phyloP scores from a whole-genome alignment of 1,140 invertebrate species.

The Zaprionus inermis region DNA sequence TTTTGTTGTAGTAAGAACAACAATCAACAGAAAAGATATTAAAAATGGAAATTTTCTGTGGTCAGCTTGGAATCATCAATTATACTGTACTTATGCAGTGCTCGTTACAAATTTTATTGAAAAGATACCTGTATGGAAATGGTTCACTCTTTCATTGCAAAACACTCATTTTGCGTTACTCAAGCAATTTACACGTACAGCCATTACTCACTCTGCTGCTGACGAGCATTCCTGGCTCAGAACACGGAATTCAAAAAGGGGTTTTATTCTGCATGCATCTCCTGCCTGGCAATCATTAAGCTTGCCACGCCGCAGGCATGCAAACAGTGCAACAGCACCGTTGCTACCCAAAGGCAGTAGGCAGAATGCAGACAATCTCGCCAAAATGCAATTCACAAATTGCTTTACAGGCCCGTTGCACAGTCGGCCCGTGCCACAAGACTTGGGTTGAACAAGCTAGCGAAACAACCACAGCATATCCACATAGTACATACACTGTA shows the following conservation, averaged over 20 bases:
- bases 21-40: no score
- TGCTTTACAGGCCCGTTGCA: constrained; percentile 34
- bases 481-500: not conserved
- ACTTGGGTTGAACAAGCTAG: constrained; percentile 19
- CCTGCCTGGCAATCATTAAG: constrained; percentile 35
- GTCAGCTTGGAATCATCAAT: not conserved
- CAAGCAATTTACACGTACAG: not conserved
- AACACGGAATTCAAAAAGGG: constrained; percentile 29
- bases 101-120: no score
- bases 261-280: constrained; percentile 21
- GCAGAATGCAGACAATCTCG: constrained; percentile 25
- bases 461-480: constrained; percentile 5
- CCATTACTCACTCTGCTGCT: not conserved
- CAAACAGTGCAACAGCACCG: constrained; percentile 16
- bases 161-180: not conserved
- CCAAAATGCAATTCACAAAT: constrained; percentile 50
- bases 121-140: not conserved
- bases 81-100: not conserved
- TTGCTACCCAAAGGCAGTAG: not conserved
- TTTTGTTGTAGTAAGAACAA: no score
- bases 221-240: not conserved
- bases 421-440: constrained; percentile 11
- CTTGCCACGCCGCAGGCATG: constrained; percentile 23
- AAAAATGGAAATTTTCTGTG: no score
- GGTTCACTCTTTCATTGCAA: not conserved